Evolutionary conservation across 2,113 vertebrate genomes (phyloP).

Genomic region (Dasypus novemcinctus): DNA sequence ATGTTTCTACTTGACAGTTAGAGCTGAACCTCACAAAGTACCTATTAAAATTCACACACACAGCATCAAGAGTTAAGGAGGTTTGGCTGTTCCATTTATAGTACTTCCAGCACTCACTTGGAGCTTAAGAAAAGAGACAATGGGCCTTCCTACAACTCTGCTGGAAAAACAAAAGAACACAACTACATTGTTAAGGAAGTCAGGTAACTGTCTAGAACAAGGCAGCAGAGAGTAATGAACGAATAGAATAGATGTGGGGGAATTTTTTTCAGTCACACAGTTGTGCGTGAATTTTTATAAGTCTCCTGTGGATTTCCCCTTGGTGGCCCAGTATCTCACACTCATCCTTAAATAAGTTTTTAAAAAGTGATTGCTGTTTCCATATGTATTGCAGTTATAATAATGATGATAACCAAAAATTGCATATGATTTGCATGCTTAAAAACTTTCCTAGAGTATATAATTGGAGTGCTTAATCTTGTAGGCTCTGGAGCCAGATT

Average conservation of each 20-base stretch:
- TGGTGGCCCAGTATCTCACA: fast-evolving
- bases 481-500: neutral
- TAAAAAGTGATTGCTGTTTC: neutral
- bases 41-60: slow-evolving; percentile 4
- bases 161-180: slow-evolving; percentile 20
- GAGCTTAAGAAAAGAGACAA: neutral
- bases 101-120: neutral
- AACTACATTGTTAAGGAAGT: neutral
- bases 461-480: neutral
- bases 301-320: neutral
- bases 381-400: neutral
- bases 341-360: neutral
- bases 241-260: neutral
- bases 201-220: neutral
- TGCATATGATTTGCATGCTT: neutral
- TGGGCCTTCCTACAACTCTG: slow-evolving; percentile 2
- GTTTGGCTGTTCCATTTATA: neutral
- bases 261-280: neutral
- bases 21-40: neutral
- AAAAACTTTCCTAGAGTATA: neutral
- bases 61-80: neutral
- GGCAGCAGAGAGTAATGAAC: neutral
- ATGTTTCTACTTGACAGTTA: neutral
- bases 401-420: neutral
- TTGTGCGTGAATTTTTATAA: neutral